These are phyloP conservation scores for Balaeniceps rex DNA, from an alignment of 2,113 vertebrate genomes.

Conservation along the genomic window DNA sequence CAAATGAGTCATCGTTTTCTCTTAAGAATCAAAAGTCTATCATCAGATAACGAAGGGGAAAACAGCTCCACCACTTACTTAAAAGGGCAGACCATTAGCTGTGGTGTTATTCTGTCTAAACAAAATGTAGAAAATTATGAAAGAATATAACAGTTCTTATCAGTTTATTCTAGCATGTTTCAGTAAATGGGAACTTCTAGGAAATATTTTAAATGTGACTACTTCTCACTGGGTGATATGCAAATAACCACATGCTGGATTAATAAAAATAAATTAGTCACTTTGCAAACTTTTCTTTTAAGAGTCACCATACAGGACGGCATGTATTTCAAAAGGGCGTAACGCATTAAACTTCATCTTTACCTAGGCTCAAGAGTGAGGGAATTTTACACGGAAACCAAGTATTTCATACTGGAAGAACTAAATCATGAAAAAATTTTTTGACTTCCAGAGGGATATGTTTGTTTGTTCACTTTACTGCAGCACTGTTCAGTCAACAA, in stretches of 20 bases:
- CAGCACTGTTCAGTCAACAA: neutral
- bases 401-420: neutral
- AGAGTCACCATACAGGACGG: neutral
- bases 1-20: neutral
- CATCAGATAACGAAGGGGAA: neutral
- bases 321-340: neutral
- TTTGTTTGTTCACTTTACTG: neutral
- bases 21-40: neutral
- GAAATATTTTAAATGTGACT: neutral
- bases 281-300: neutral
- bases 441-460: neutral
- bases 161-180: neutral
- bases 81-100: neutral
- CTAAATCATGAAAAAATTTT: neutral
- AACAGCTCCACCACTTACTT: neutral
- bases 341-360: neutral
- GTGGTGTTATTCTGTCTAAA: neutral
- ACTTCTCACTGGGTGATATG: neutral
- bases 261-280: neutral
- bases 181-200: neutral
- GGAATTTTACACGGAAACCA: neutral
- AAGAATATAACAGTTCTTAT: neutral
- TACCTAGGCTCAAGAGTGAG: neutral
- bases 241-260: neutral
- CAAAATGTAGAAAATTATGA: neutral